Base-by-base conservation (phyloP, 2,113 vertebrate genomes). In the Pyxicephalus adspersus region DNA sequence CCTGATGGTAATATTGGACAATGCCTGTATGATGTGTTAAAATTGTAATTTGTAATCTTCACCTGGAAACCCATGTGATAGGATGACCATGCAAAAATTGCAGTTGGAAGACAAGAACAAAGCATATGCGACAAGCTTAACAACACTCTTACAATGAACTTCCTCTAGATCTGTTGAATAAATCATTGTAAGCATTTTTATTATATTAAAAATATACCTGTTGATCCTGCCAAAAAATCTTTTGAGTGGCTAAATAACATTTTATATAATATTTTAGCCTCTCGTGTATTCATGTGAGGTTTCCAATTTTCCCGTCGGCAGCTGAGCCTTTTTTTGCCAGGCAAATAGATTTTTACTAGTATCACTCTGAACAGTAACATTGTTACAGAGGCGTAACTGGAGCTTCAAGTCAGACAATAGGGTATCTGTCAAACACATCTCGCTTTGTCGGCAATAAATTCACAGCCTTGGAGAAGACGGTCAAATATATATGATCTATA, bases 361-460 rank as follows among this genome's bases (percentile, higher is more conserved):
- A 86, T 83, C 74, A 61, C 79, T 89, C 85, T 87, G 77, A 84
- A 88, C 86, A 85, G 85, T 83, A 78, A 84, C 85, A 85, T 88
- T 89, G 89, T 89, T 86, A 86, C 83, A 78, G 87, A 86, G 87
- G 89, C 77, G 83, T 87, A 85, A 85, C 87, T 84, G 84, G 85
- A 84, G 86, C 85, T 91, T 89, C 86, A 86, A 73, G 87, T 88
- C 90, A 90, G 84, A 89, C 83, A 85, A 85, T 82, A 87, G 76
- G 75, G 83, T 84, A 83, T 90, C 88, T 89, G 88, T 90, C 89
- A 89, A 84, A 90, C 88, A 86, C 79, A 89, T 13, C 0, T 83
- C 88, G 85, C 80, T 87, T 84, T 90, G 83, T 89, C 89, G 88
- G 83, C 85, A 88, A 87, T 58, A 88, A 88, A 86, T 78, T 85